Evolutionary conservation across 35 echinoderm and acorn worm species (phyloP).

Genomic region (Eucidaris tribuloides): DNA sequence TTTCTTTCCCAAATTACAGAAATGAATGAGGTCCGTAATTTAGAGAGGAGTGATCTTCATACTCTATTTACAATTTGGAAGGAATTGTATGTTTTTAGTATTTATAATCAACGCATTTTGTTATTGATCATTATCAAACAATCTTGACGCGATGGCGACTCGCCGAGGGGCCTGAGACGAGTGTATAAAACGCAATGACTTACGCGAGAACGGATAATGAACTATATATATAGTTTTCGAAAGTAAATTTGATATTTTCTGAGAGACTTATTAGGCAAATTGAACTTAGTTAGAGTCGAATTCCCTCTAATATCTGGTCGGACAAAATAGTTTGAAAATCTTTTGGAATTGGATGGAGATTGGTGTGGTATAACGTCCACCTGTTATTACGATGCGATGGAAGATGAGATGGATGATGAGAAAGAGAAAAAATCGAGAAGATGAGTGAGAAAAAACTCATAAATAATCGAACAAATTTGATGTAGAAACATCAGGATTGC

Average conservation of each 20-base stretch:
- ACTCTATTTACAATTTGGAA: slow-evolving; percentile 17
- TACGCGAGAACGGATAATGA: not conserved
- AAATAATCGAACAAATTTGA: too few species aligned
- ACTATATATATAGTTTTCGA: slow-evolving; percentile 19
- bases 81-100: not conserved
- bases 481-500: too few species aligned
- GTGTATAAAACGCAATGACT: not conserved
- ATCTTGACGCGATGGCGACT: too few species aligned
- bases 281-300: not conserved
- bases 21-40: slow-evolving; percentile 9
- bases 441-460: too few species aligned
- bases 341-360: too few species aligned
- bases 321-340: not conserved
- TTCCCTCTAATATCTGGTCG: not conserved
- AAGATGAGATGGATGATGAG: too few species aligned
- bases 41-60: not conserved
- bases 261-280: slow-evolving; percentile 36
- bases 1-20: not conserved
- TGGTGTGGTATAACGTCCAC: not conserved
- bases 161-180: not conserved
- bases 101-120: slow-evolving; percentile 19
- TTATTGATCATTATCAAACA: slow-evolving; percentile 33
- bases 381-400: too few species aligned
- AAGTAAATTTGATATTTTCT: slow-evolving; percentile 24
- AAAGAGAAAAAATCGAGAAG: too few species aligned